phyloP scores from a whole-genome alignment of 2,888 invertebrate genomes.

The Stenurella melanura region DNA sequence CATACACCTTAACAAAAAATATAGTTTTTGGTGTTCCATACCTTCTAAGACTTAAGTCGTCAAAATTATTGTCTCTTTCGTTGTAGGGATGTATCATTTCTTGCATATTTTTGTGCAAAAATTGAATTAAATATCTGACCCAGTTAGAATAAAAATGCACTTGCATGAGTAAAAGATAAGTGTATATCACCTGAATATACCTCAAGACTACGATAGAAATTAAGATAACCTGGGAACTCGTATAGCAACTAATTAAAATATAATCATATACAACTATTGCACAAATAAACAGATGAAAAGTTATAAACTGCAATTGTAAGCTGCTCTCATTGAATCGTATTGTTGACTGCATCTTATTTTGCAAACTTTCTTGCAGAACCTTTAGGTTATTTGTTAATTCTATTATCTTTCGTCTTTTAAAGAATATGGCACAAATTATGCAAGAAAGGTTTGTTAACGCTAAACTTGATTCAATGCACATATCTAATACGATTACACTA shows the following conservation, averaged over 20 bases:
- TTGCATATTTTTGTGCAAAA: conserved; percentile 37
- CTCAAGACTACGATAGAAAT: conserved; percentile 11
- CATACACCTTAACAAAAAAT: conserved; percentile 13
- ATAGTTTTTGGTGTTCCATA: neutral
- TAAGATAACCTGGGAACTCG: neutral
- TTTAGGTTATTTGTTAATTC: conserved; percentile 33
- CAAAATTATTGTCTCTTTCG: neutral
- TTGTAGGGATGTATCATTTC: neutral
- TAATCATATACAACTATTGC: neutral
- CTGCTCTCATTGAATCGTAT: conserved; percentile 22
- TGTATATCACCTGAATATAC: conserved; percentile 21
- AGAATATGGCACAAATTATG: conserved; percentile 35
- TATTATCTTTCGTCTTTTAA: conserved; percentile 41
- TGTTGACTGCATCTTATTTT: conserved; percentile 34
- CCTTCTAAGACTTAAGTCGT: neutral
- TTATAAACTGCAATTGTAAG: neutral
- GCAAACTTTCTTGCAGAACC: conserved; percentile 36
- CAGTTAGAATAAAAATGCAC: conserved; percentile 42
- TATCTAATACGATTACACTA: conserved; percentile 7
- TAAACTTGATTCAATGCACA: neutral
- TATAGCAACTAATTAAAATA: neutral
- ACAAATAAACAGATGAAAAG: neutral
- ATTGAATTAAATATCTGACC: conserved; percentile 34
- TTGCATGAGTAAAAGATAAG: conserved; percentile 35
- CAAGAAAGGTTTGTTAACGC: conserved; percentile 20